Conservation (phyloP, 2,888 invertebrate genomes). For the Lapara coniferarum region DNA sequence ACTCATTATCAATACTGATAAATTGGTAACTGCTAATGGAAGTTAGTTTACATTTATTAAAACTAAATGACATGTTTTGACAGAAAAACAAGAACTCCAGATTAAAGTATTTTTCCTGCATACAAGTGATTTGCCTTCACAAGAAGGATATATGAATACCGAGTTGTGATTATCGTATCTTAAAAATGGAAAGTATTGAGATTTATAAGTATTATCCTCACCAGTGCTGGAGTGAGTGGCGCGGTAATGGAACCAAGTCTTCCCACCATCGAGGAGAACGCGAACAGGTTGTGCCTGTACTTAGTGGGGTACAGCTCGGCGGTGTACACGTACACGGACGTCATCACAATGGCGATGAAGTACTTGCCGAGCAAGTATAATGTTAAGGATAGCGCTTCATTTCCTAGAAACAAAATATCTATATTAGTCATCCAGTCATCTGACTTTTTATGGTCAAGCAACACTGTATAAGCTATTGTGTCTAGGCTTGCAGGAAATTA, state of each 20-base stretch:
- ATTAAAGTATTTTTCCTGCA: too few relatives aligned
- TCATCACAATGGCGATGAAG: constrained; percentile 86
- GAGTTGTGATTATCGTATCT: too few relatives aligned
- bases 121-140: too few relatives aligned
- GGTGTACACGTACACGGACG: constrained; percentile 86
- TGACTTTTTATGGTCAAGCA: too few relatives aligned
- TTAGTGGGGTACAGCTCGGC: constrained; percentile 89
- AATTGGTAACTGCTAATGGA: not conserved
- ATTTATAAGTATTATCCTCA: constrained; percentile 58
- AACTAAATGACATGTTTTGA: too few relatives aligned
- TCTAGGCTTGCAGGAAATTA: too few relatives aligned
- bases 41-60: too few relatives aligned
- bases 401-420: constrained; percentile 46
- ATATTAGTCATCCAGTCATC: too few relatives aligned
- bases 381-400: constrained; percentile 67
- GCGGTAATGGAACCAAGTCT: constrained; percentile 87
- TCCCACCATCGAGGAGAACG: constrained; percentile 87
- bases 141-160: too few relatives aligned
- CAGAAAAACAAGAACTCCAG: too few relatives aligned
- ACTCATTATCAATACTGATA: not conserved
- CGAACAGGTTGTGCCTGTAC: constrained; percentile 86
- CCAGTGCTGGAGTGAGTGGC: constrained; percentile 87
- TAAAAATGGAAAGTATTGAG: too few relatives aligned
- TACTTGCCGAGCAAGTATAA: constrained; percentile 86
- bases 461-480: too few relatives aligned